Percentiles rank a stretch among this genome's conserved stretches.
Conservation (phyloP, 2,888 invertebrate genomes). For the Epinotia demarniana region DNA sequence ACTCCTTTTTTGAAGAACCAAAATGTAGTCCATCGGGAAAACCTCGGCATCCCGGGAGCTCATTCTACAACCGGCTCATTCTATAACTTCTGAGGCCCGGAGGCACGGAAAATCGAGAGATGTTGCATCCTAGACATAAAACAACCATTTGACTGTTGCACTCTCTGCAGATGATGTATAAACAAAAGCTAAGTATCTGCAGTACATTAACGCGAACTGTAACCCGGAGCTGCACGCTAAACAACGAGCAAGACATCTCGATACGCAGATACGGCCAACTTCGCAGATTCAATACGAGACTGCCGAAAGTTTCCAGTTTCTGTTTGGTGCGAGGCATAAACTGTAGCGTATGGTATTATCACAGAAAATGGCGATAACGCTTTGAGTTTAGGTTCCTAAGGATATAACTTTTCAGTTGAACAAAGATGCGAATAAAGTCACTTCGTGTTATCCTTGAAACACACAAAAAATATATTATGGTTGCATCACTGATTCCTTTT, state of each 20-base stretch:
- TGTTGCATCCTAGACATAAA: not conserved
- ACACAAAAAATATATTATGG: no score
- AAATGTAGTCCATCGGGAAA: no score
- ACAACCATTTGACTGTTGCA: not conserved
- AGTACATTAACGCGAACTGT: conserved; percentile 28
- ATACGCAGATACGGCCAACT: conserved; percentile 40
- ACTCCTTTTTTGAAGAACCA: no score
- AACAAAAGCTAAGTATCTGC: conserved; percentile 24
- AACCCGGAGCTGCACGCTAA: conserved; percentile 11
- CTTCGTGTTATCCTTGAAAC: no score
- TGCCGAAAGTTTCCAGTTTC: conserved; percentile 33
- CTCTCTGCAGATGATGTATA: not conserved
- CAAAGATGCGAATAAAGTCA: no score
- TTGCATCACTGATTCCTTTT: no score
- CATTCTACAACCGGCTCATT: no score
- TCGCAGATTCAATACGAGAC: conserved; percentile 44
- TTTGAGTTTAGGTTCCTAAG: no score
- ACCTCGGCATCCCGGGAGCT: no score
- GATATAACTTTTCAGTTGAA: no score
- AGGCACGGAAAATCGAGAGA: not conserved
- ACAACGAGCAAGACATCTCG: conserved; percentile 39
- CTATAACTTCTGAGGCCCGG: no score
- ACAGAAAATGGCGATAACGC: no score
- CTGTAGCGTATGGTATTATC: not conserved
- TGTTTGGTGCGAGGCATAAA: not conserved